A percentile compares a stretch with the other conserved stretches of the same genome.
phyloP scores from a whole-genome alignment of 2,797 vertebrate species.

The Catamblyrhynchus diadema region DNA sequence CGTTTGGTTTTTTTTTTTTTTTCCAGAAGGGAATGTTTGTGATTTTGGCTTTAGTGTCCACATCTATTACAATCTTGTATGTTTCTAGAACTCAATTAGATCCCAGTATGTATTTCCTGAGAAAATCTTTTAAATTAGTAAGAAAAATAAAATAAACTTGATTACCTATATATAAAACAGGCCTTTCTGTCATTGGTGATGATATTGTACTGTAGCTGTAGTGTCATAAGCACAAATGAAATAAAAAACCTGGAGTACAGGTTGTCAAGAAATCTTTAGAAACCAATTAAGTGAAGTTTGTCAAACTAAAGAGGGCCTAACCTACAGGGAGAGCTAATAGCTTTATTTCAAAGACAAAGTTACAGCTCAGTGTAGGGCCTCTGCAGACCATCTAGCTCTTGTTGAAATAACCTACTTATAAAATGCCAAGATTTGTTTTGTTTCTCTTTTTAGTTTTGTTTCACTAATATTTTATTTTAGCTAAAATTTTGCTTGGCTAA shows the following conservation, averaged over 20 bases:
- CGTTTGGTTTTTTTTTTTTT: too few relatives aligned
- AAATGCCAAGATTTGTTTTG: slow-evolving; percentile 32
- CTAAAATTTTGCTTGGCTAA: slow-evolving; percentile 60
- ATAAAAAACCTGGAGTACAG: not conserved
- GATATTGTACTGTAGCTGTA: not conserved
- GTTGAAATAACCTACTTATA: slow-evolving; percentile 40
- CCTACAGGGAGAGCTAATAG: not conserved
- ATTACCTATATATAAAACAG: not conserved
- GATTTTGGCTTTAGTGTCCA: not conserved
- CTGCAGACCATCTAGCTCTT: slow-evolving; percentile 22
- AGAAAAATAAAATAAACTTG: not conserved
- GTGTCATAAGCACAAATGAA: not conserved
- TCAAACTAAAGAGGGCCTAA: not conserved
- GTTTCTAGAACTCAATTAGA: not conserved
- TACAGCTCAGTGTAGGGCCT: not conserved
- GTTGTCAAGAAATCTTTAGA: not conserved
- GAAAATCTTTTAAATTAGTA: not conserved
- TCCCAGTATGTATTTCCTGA: not conserved
- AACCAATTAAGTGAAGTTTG: not conserved
- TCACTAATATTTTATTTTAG: slow-evolving; percentile 47
- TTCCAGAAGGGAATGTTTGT: not conserved
- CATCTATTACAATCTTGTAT: not conserved
- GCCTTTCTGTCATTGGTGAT: not conserved
- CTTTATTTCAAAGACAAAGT: slow-evolving; percentile 33
- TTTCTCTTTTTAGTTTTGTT: slow-evolving; percentile 48